Conservation (phyloP, 2,888 invertebrate species). For the Catocala sponsa region DNA sequence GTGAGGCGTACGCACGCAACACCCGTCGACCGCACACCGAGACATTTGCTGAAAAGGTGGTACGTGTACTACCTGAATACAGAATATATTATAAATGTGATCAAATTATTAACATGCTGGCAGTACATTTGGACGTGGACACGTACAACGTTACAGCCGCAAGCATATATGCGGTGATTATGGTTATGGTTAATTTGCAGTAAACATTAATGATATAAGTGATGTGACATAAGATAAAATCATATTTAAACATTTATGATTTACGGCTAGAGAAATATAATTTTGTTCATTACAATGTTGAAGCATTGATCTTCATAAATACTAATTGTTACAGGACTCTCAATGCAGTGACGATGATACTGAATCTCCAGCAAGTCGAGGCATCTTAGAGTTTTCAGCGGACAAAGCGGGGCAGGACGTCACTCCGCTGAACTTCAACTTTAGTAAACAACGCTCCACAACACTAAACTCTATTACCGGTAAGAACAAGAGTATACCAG, state of each 20-base stretch:
- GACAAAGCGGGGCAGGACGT: constrained; percentile 96
- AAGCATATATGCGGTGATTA: no score
- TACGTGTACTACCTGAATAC: constrained; percentile 36
- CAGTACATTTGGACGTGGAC: no score
- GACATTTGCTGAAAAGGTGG: constrained; percentile 84
- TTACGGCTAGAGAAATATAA: no score
- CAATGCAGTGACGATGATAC: constrained; percentile 86
- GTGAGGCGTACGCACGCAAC: constrained; percentile 82
- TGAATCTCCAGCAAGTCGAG: constrained; percentile 88
- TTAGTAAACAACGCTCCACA: constrained; percentile 91
- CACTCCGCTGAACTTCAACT: constrained; percentile 94
- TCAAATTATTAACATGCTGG: no score
- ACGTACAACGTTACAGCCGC: no score
- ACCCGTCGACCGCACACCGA: constrained; percentile 82
- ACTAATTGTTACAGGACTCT: constrained; percentile 70
- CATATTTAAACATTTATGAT: no score
- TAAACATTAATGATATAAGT: no score
- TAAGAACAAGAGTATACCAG: constrained; percentile 58
- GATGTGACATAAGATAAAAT: no score
- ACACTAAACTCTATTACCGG: constrained; percentile 93
- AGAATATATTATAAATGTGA: no score
- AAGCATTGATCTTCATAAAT: no score
- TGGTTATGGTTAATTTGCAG: no score
- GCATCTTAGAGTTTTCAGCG: constrained; percentile 94
- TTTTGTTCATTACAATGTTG: no score